Evolutionary conservation across 2,113 vertebrate genomes (phyloP).

Genomic region (Myrmophylax atrothorax): DNA sequence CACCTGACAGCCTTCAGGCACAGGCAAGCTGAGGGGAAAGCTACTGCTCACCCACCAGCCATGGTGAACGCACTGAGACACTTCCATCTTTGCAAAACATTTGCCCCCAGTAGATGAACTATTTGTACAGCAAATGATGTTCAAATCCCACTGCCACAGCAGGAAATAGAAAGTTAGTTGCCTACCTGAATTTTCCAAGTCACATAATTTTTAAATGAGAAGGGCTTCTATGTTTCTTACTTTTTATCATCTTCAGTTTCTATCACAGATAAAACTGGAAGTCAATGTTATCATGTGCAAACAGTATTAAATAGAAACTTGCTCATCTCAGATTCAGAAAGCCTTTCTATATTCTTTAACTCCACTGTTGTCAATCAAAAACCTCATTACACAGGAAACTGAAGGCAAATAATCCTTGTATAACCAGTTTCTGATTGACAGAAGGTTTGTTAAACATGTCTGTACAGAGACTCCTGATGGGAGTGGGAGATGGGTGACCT

Average conservation of each 20-base stretch:
- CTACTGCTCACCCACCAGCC: not conserved
- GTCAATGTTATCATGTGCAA: not conserved
- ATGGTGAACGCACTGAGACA: fast-evolving
- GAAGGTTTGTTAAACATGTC: slow-evolving; percentile 38
- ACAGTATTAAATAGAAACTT: slow-evolving; percentile 6
- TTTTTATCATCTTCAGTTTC: slow-evolving; percentile 1
- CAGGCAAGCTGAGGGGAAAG: not conserved
- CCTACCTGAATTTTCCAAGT: not conserved
- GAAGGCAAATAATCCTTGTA: slow-evolving; percentile 62
- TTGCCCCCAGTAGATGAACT: not conserved
- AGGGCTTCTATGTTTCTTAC: not conserved
- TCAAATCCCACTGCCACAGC: not conserved
- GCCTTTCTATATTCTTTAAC: slow-evolving; percentile 26
- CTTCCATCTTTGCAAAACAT: not conserved
- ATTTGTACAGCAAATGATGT: not conserved
- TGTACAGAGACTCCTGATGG: not conserved
- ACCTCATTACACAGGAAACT: slow-evolving; percentile 55
- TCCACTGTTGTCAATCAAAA: slow-evolving; percentile 54
- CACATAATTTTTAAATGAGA: not conserved
- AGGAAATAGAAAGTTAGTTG: not conserved
- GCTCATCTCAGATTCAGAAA: slow-evolving; percentile 47
- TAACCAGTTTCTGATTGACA: slow-evolving; percentile 54
- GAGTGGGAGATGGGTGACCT: not conserved
- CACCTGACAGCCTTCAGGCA: not conserved
- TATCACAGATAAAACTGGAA: slow-evolving; percentile 3